phyloP scores from a whole-genome alignment of 2,113 vertebrate genomes.

The human (Homo sapiens) region DNA sequence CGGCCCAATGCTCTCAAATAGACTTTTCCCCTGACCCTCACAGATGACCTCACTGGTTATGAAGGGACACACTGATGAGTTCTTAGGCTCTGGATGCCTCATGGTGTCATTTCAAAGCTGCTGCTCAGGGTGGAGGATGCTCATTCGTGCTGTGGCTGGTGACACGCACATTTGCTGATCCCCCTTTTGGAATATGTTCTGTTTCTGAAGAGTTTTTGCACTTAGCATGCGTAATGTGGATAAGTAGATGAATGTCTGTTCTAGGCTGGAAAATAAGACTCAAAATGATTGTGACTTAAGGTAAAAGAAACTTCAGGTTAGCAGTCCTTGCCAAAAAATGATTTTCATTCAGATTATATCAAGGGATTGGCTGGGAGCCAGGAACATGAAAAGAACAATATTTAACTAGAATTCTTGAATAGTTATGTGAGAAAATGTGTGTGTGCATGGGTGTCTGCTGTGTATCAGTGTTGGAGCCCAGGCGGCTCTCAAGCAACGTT shows the following conservation, averaged over 20 bases:
- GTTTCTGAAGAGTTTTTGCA: neutral
- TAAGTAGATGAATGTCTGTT: neutral
- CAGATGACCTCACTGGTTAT: rapidly evolving
- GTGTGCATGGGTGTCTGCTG: rapidly evolving
- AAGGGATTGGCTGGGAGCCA: slow-evolving; percentile 23
- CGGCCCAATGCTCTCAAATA: neutral
- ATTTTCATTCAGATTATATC: neutral
- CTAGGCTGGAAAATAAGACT: neutral
- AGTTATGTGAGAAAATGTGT: neutral
- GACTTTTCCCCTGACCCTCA: neutral
- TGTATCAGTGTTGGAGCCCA: neutral
- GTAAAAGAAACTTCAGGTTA: neutral
- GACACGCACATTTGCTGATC: rapidly evolving
- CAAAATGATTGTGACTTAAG: neutral
- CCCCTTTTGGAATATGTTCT: rapidly evolving
- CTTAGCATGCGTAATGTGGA: neutral
- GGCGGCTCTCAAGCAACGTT: neutral
- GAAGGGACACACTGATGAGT: too few relatives aligned
- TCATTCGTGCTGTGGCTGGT: rapidly evolving
- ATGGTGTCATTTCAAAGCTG: rapidly evolving
- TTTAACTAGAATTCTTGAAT: neutral
- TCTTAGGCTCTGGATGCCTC: too few relatives aligned
- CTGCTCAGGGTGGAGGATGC: neutral
- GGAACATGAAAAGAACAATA: neutral
- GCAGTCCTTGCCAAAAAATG: neutral